Evolutionary conservation across 1,140 invertebrate species (phyloP), one percentile per base, ranked within the genome.

Genomic region (Panagrolaimus sp.): DNA sequence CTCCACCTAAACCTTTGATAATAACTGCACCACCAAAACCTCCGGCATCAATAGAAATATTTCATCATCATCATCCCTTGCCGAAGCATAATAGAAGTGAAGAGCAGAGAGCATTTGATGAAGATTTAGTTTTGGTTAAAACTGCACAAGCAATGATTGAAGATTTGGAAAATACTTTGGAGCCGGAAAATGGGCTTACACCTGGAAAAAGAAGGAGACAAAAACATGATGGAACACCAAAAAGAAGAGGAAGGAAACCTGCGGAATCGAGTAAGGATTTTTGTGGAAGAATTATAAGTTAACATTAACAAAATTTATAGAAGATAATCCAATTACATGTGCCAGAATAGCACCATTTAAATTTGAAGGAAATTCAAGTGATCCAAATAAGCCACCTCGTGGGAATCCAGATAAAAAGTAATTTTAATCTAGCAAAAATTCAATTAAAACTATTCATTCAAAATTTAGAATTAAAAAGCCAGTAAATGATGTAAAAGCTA

Each of bases 331-430:
- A 38, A 38, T 38, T 4, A 38, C 42, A 1, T 70, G 68, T 46
- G 68, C 68, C 5, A 23, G 68, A 8, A 61, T 70, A 42, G 9
- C 9, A 11, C 68, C 68, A 8, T 70, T 70, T 20, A 51, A 71
- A 4, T 70, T 70, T 31, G 68, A 70, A 23, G 38, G 46, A 23
- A 23, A 20, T 16, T 16, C 23, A 1, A 13, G 43, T 25, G 68
- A 51, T 45, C 44, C 23, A 45, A 51, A 25, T n/a, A 70, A 70
- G 23, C 68, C 68, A 20, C 63, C 67, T 23, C 67, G 68, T 1
- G 68, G 68, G 3, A 70, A 70, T 53, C 68, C 68, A 4, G 68
- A 70, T 46, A 70, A 70, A 46, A 20, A 47, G 53, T 68, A 9
- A 57, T 20, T 23, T 20, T n/a, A n/a, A n/a, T n/a, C 27, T 16